These are phyloP conservation scores for Hemaris fuciformis DNA, from an alignment of 2,888 invertebrate species.

Conservation along the genomic window DNA sequence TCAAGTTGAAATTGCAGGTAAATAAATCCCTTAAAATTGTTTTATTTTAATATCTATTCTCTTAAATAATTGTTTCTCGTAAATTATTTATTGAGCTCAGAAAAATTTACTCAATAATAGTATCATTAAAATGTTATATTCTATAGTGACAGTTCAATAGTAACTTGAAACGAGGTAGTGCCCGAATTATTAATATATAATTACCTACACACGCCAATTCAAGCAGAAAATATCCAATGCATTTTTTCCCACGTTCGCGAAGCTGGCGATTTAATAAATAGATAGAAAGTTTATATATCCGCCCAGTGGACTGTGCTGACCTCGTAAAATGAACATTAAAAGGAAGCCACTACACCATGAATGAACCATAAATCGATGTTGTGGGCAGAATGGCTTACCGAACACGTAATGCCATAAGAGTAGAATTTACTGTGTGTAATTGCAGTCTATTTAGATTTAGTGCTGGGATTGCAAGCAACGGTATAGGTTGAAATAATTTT, in stretches of 20 bases:
- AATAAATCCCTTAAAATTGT: no score
- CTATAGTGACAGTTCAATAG: no score
- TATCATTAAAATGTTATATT: no score
- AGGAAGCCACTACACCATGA: conserved; percentile 24
- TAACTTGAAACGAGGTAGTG: no score
- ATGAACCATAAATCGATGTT: conserved; percentile 24
- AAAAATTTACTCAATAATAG: no score
- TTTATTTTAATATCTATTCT: no score
- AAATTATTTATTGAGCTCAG: no score
- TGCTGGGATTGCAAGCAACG: neutral
- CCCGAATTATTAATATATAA: no score
- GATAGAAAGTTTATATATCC: conserved; percentile 18
- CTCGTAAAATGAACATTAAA: conserved; percentile 28
- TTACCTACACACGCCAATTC: neutral
- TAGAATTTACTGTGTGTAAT: conserved; percentile 13
- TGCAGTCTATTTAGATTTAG: conserved; percentile 9
- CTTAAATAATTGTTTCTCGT: no score
- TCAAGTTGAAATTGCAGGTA: no score
- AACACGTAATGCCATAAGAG: neutral
- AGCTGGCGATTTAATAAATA: conserved; percentile 15
- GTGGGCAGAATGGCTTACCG: neutral
- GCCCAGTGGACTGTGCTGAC: conserved; percentile 11
- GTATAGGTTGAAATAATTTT: neutral
- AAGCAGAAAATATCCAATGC: neutral
- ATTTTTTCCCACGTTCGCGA: conserved; percentile 7